Conservation (phyloP, 2,888 invertebrate species). For the Calliphora vomitoria region DNA sequence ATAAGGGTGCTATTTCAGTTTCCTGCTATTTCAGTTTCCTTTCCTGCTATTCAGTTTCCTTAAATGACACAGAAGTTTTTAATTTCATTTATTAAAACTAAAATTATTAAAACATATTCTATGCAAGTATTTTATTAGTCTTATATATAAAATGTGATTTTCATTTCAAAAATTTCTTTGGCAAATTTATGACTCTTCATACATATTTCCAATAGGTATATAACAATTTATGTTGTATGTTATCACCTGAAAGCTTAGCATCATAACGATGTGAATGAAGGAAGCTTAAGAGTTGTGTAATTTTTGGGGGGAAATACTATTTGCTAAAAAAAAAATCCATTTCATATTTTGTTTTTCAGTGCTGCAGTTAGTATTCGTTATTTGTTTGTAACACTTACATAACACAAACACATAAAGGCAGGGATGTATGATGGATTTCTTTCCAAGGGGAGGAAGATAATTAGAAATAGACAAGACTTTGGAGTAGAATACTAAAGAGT, state of each 20-base stretch:
- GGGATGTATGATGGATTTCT: not conserved
- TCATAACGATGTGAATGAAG: constrained; percentile 53
- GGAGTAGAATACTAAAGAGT: too few relatives aligned
- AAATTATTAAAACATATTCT: too few relatives aligned
- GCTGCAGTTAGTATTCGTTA: constrained; percentile 26
- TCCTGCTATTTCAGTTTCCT: too few relatives aligned
- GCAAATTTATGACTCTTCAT: not conserved
- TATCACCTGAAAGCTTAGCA: constrained; percentile 61
- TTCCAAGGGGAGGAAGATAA: not conserved
- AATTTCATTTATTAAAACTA: too few relatives aligned
- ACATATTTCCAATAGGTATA: not conserved
- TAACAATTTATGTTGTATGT: constrained; percentile 13
- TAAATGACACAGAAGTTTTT: too few relatives aligned
- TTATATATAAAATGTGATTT: not conserved
- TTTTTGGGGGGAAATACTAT: constrained; percentile 65
- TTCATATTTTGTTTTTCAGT: constrained; percentile 14
- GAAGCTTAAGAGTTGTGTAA: constrained; percentile 64
- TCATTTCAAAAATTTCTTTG: not conserved
- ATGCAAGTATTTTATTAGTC: too few relatives aligned
- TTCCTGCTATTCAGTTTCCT: too few relatives aligned
- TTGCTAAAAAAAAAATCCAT: constrained; percentile 39
- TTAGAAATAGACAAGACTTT: not conserved
- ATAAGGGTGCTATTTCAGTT: too few relatives aligned
- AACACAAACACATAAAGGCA: not conserved
- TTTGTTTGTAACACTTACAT: constrained; percentile 35